Evolutionary conservation across 2,797 vertebrate species (phyloP).

Genomic region (Lagodon rhomboides): DNA sequence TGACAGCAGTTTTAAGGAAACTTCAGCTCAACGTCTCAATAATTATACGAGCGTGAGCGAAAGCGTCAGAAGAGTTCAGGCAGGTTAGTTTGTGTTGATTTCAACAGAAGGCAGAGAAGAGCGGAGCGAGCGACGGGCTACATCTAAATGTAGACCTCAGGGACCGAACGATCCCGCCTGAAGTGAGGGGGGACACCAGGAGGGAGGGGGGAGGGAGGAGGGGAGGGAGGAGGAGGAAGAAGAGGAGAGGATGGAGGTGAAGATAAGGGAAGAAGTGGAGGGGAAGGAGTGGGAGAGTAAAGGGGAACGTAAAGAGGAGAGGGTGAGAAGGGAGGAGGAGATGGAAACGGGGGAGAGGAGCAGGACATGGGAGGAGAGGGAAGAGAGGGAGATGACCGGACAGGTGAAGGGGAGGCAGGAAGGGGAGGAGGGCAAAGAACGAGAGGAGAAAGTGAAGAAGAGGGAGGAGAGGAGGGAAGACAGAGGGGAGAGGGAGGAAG

Average conservation of each 20-base stretch:
- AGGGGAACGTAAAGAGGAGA: not conserved
- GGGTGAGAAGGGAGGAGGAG: not conserved
- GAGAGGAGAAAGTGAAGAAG: constrained; percentile 23
- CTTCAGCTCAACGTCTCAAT: constrained; percentile 17
- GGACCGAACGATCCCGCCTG: constrained; percentile 82
- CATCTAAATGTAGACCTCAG: constrained; percentile 87
- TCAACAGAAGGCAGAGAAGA: constrained; percentile 30
- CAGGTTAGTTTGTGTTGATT: constrained; percentile 40
- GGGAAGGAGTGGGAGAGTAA: constrained; percentile 15
- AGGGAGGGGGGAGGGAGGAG: constrained; percentile 82
- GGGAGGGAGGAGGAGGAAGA: constrained; percentile 25
- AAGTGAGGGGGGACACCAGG: constrained; percentile 80
- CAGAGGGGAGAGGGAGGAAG: not conserved
- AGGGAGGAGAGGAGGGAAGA: not conserved
- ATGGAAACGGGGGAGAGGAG: constrained; percentile 9
- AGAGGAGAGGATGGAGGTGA: constrained; percentile 13
- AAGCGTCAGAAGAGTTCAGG: constrained; percentile 16
- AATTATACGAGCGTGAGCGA: not conserved
- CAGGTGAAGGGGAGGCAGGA: not conserved
- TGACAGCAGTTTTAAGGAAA: not conserved
- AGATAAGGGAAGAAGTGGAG: not conserved
- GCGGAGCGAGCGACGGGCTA: constrained; percentile 7
- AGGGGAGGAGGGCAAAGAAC: constrained; percentile 7
- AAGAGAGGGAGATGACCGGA: not conserved
- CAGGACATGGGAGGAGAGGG: not conserved